Conservation (phyloP, 2,888 invertebrate genomes). For the Willowsia nigromaculata region DNA sequence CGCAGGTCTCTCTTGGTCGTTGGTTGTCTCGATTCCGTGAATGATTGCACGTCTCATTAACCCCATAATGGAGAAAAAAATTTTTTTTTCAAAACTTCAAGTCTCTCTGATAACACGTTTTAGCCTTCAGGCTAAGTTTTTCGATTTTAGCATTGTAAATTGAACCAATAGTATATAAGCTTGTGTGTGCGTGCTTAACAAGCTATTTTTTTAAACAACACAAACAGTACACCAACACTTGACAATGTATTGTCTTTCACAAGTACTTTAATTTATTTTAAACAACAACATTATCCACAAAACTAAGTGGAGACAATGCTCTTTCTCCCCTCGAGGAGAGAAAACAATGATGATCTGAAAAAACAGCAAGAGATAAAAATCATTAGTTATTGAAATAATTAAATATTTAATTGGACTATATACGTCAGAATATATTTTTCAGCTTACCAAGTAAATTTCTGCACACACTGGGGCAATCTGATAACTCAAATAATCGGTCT, state of each 20-base stretch:
- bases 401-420: not conserved
- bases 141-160: conserved; percentile 7
- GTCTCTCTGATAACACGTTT: conserved; percentile 31
- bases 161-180: not conserved
- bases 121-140: conserved; percentile 52
- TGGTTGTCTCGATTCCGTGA: conserved; percentile 83
- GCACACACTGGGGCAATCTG: conserved; percentile 13
- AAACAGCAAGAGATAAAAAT: not conserved
- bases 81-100: not conserved
- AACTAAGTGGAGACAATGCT: not conserved
- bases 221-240: conserved; percentile 49
- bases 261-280: conserved; percentile 58
- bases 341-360: conserved; percentile 20
- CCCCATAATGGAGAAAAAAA: conserved; percentile 60
- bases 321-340: not conserved
- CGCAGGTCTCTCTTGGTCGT: conserved; percentile 83
- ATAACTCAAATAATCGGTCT: too few relatives aligned
- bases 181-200: conserved; percentile 59
- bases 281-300: conserved; percentile 22
- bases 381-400: not conserved
- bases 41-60: conserved; percentile 73
- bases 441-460: conserved; percentile 14
- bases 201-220: conserved; percentile 48
- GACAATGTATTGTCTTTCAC: conserved; percentile 59
- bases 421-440: not conserved